These are phyloP conservation scores for Sphyrna mokarran DNA, from an alignment of 2,113 vertebrate genomes.

Conservation along the genomic window DNA sequence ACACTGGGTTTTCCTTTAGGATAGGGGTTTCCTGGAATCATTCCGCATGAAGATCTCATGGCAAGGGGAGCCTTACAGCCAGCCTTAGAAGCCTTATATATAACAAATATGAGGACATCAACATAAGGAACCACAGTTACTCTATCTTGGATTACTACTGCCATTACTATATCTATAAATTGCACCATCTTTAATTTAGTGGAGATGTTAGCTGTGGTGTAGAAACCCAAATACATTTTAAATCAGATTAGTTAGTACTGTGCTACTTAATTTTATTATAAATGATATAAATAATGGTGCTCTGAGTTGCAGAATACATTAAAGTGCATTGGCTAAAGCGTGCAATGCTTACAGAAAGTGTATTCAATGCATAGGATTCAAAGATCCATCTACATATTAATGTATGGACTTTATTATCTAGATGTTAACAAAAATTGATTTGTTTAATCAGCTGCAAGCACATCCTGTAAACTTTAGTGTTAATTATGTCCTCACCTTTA, in stretches of 20 bases:
- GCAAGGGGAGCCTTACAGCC: constrained; percentile 95
- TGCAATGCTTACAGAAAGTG: neutral
- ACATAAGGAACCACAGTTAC: neutral
- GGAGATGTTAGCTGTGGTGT: neutral
- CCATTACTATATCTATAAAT: neutral
- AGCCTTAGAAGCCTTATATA: constrained; percentile 80
- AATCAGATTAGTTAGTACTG: neutral
- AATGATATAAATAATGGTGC: neutral
- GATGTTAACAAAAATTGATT: neutral
- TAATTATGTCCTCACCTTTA: neutral
- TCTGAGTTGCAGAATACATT: neutral
- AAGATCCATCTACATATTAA: neutral
- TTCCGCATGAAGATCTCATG: constrained; percentile 95
- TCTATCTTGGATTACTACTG: neutral
- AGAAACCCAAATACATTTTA: neutral
- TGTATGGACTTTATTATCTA: neutral
- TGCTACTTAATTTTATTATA: neutral
- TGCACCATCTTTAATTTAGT: neutral
- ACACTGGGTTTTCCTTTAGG: constrained; percentile 93
- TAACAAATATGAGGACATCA: neutral
- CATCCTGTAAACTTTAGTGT: neutral
- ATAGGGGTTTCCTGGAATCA: constrained; percentile 95
- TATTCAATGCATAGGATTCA: neutral
- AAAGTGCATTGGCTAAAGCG: neutral
- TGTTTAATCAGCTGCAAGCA: neutral